Evolutionary conservation across 2,888 invertebrate genomes (phyloP), one percentile per base, ranked within the genome.

Genomic region (Eupithecia exiguata): DNA sequence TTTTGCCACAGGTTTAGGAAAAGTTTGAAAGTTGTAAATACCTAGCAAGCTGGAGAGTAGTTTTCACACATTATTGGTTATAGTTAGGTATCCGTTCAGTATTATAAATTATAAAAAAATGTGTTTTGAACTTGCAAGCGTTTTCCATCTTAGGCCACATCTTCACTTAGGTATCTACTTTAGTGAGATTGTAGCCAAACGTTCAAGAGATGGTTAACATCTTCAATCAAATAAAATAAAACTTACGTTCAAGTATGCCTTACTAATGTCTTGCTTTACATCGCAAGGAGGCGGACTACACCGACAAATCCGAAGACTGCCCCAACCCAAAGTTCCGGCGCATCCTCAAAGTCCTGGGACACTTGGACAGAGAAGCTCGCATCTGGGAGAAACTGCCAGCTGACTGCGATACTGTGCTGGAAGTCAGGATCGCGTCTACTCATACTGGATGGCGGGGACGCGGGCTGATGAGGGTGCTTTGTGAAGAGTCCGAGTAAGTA

Each of bases 401-500:
- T 40, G 87, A 91, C 40, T 94, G 96, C 72, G 91, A 95, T 78
- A 85, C 84, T 3, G 92, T 95, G 9, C 83, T 97, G 83, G 96
- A 96, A 77, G 89, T 96, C 65, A 87, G 93, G 75, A 96, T 97
- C 78, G 91, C 96, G 1, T 96, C 96, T 1, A 97, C 96, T 0
- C 96, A 97, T 87, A 89, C 93, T 0, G 94, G 92, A 21, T 96
- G 96, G 95, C 89, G 97, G 72, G 97, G 97, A 16, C 91, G 95
- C 68, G 96, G 96, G 0, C 95, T 97, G n/a, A 96, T 96, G 82
- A 95, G 95, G 80, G 95, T 95, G 69, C 92, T 97, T 1, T 94
- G 96, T 81, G 95, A 96, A 77, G 96, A 95, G 82, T 93, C 96
- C 38, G 95, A 96, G 97, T 97, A 88, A 95, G 95, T 94, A 70